phyloP scores from a whole-genome alignment of 2,797 vertebrate species.

The Rhynchonycteris naso region DNA sequence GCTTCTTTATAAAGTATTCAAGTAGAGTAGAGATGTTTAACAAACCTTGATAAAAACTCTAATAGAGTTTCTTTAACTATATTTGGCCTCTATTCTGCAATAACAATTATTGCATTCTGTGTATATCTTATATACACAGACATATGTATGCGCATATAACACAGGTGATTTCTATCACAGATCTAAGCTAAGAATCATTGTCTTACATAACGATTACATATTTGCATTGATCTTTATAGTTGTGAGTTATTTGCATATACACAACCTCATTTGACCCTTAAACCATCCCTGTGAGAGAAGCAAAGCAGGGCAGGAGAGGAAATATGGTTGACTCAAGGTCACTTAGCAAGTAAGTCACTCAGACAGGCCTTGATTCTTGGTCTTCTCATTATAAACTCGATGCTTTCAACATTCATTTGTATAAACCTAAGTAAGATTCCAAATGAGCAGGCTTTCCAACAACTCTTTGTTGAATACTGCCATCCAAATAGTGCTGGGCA shows the following conservation, averaged over 20 bases:
- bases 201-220: neutral
- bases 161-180: neutral
- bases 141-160: too few species aligned
- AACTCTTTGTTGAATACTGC: slow-evolving; percentile 2
- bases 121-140: neutral
- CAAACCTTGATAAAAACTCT: neutral
- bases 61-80: neutral
- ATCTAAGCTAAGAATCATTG: neutral
- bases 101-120: neutral
- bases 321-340: neutral
- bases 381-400: neutral
- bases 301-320: neutral
- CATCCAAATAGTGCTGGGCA: neutral
- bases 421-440: slow-evolving; percentile 5
- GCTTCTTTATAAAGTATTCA: slow-evolving; percentile 28
- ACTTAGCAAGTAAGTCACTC: neutral
- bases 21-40: neutral
- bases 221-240: neutral
- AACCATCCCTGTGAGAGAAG: neutral
- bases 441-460: slow-evolving; percentile 13
- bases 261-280: neutral
- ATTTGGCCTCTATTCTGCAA: neutral
- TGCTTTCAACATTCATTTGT: neutral
- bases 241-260: neutral
- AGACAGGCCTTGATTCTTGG: neutral